Evolutionary conservation across 2,888 invertebrate genomes (phyloP).

Genomic region (Gymnosoma rotundatum): DNA sequence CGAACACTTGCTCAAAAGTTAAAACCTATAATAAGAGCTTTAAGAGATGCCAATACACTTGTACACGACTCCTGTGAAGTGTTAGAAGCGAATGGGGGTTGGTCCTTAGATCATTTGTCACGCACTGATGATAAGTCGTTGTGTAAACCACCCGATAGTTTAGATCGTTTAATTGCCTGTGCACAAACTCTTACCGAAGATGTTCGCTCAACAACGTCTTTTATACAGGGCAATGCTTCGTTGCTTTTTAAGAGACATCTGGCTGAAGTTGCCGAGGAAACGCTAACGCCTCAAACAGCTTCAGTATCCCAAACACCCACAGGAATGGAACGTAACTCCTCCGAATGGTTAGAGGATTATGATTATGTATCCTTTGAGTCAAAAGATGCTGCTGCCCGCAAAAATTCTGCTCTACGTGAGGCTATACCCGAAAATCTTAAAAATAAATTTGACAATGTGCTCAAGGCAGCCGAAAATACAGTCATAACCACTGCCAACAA

Average conservation of each 20-base stretch:
- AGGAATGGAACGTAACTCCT: conserved; percentile 60
- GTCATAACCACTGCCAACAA: conserved; percentile 83
- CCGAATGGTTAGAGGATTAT: conserved; percentile 91
- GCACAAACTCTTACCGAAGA: conserved; percentile 94
- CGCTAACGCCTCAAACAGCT: conserved; percentile 18
- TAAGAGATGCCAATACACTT: conserved; percentile 90
- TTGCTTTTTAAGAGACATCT: conserved; percentile 87
- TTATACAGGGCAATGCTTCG: conserved; percentile 93
- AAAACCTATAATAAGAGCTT: conserved; percentile 89
- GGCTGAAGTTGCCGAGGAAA: conserved; percentile 58
- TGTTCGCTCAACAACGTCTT: conserved; percentile 93
- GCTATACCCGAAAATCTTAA: conserved; percentile 87
- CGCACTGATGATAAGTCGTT: conserved; percentile 82
- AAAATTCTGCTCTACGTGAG: conserved; percentile 89
- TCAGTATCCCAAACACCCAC: conserved; percentile 53
- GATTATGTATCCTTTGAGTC: conserved; percentile 95
- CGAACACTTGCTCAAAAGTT: conserved; percentile 89
- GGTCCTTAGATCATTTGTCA: conserved; percentile 88
- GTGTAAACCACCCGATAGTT: conserved; percentile 87
- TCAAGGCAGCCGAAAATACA: conserved; percentile 88
- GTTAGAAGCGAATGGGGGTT: conserved; percentile 89
- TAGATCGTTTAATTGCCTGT: conserved; percentile 94
- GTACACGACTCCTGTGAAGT: conserved; percentile 90
- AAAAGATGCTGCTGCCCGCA: conserved; percentile 87
- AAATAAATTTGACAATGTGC: conserved; percentile 89